Evolutionary conservation across 2,888 invertebrate genomes (phyloP).

Genomic region (Oscheius onirici): DNA sequence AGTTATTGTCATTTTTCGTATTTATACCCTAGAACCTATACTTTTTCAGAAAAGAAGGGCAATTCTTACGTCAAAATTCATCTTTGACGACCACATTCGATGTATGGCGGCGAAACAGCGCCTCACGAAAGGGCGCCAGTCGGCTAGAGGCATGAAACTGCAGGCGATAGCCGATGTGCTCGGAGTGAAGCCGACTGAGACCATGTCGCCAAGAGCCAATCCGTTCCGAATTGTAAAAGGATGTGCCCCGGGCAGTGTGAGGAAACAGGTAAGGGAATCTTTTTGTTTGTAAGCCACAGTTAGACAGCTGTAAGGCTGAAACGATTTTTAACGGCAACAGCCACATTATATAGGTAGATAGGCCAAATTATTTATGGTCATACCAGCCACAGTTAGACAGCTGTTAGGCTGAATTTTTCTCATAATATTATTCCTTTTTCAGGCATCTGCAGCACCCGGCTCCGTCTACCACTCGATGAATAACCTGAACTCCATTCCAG

Average conservation of each 20-base stretch:
- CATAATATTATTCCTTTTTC: neutral
- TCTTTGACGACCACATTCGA: constrained; percentile 97
- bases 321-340: too few relatives aligned
- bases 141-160: constrained; percentile 95
- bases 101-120: constrained; percentile 99
- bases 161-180: constrained; percentile 90
- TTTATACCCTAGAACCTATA: neutral
- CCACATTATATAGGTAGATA: too few relatives aligned
- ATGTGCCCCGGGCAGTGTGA: constrained; percentile 59
- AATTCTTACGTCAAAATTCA: constrained; percentile 87
- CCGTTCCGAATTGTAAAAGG: constrained; percentile 60
- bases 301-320: neutral
- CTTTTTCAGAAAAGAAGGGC: constrained; percentile 75
- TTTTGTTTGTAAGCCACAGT: neutral
- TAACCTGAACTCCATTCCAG: constrained; percentile 32
- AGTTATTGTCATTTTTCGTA: too few relatives aligned
- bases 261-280: constrained; percentile 51
- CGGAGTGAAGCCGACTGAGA: constrained; percentile 74
- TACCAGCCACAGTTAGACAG: too few relatives aligned
- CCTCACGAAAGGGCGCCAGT: constrained; percentile 81
- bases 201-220: constrained; percentile 47
- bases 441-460: neutral
- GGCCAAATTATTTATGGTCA: too few relatives aligned
- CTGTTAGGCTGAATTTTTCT: neutral
- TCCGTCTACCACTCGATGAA: constrained; percentile 15